Evolutionary conservation across 2,113 vertebrate species (phyloP), one percentile per base, ranked within the genome.

Genomic region (Engraulis encrasicolus): DNA sequence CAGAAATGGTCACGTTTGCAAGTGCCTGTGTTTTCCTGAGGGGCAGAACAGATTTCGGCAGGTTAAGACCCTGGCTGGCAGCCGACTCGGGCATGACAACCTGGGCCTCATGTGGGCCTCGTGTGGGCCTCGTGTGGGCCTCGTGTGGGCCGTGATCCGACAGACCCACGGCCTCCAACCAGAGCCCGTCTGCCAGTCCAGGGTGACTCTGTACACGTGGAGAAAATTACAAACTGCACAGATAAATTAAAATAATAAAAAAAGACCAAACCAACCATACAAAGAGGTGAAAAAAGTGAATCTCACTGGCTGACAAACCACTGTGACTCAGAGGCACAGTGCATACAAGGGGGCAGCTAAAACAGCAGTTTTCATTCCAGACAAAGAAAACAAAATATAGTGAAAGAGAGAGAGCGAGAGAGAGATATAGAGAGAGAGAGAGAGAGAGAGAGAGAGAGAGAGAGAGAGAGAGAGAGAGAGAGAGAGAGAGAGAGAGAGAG

Each of bases 1-100:
- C 89, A 85, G 88, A 94, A 93, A 91, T 9, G 85, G 87, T 90
- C 93, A 91, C 90, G 90, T 89, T n/a, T 88, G 85, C 91, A 92
- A 90, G 92, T 92, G 91, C 89, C 92, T 93, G 92, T 92, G 89
- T 92, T 89, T 95, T 94, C 93, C 93, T 93, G 92, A 94, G 93
- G n/a, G 93, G 92, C 92, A 92, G 92, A 92, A 90, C 92, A 91
- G 78, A 90, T 93, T n/a, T 89, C 91, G 91, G 91, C 89, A 92
- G 87, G 85, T 91, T 71, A 71, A 15, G 66, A 34, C 66, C 66
- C 27, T 34, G 66, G 66, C 27, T 74, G 11, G 27, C 27, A 15
- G 66, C 31, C 34, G 66, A 4, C 66, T 74, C 23, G 0, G 66
- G 27, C 66, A 14, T 14, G 31, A n/a, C n/a, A 31, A 74, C 66